These are phyloP conservation scores for Dasypogon diadema DNA, from an alignment of 2,888 invertebrate species.

Conservation along the genomic window DNA sequence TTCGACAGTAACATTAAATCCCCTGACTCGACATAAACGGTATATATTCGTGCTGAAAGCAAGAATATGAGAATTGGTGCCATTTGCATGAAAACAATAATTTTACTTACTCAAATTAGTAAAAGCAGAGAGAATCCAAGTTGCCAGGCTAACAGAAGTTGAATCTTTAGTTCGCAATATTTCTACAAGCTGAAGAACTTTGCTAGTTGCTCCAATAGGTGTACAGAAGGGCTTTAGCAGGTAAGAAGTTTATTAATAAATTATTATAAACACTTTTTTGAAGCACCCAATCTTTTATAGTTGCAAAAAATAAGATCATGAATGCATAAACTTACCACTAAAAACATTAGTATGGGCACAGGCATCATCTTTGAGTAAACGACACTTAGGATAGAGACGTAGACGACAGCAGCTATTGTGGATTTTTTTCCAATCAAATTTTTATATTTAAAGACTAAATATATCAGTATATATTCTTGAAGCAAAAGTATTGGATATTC, in stretches of 20 bases:
- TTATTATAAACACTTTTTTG: too few species aligned
- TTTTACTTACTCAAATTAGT: conserved; percentile 82
- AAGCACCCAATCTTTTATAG: too few species aligned
- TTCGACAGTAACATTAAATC: conserved; percentile 80
- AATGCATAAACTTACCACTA: conserved; percentile 67
- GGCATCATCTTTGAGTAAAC: conserved; percentile 68
- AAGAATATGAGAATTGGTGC: too few species aligned
- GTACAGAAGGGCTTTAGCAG: conserved; percentile 68
- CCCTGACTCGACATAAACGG: conserved; percentile 82
- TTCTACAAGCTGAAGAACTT: conserved; percentile 81
- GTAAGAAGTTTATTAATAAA: too few species aligned
- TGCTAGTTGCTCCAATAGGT: conserved; percentile 86
- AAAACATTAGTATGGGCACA: conserved; percentile 63
- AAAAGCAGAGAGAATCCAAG: conserved; percentile 85
- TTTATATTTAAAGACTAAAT: conserved; percentile 78
- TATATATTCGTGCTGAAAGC: conserved; percentile 82
- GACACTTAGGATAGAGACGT: conserved; percentile 67
- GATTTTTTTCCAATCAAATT: conserved; percentile 70
- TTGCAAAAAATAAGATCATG: neutral
- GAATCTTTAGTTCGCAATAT: conserved; percentile 80
- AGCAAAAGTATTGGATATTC: conserved; percentile 85
- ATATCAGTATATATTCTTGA: conserved; percentile 81
- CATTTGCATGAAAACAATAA: too few species aligned
- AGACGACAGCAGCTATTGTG: conserved; percentile 65
- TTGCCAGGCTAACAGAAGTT: conserved; percentile 80